Base-by-base conservation (phyloP, 1,140 invertebrate species). In the Macrostomum lignano region DNA sequence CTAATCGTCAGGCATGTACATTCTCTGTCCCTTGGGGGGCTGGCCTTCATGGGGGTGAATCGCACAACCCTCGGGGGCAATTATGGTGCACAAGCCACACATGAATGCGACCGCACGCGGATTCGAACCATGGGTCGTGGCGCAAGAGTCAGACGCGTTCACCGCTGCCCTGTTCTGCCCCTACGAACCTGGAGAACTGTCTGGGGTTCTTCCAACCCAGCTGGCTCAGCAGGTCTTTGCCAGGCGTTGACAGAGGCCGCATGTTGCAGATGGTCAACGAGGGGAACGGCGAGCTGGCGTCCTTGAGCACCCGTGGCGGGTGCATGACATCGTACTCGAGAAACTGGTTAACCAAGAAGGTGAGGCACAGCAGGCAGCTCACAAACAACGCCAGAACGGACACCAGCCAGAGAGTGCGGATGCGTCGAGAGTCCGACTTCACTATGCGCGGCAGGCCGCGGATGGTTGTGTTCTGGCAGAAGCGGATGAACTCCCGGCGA, bases 261-360 rank as follows among this genome's bases (percentile, higher is more conserved):
- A 33, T 14, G 20, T 33, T 33, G 20, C 32, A 33, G 7, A 33
- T 10, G 3, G 32, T 33, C 9, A 33, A 24, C 19, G 32, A 33
- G 3, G 32, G 32, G 17, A 33, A 33, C 3, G 32, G 32, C 11
- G 32, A 25, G 22, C 17, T 4, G 24, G 24, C 19, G 26, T 33
- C 19, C 9, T 25, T 33, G 10, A 33, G 19, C 3, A 33, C 32
- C 17, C 32, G 5, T 4, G 32, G 32, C 2, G 32, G 32, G 17
- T 33, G 32, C 4, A 33, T 33, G 20, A 33, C 32, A 24, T 33
- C 26, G 17, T 33, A 33, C 14, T 33, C 32, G 9, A 33, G 20
- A 24, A 25, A 33, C 4, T 14, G 13, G 3, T 6, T 10, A 13
- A 20, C 7, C 11, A 33, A 33, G 6, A 33, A 13, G 17, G 26